A percentile compares a stretch with the other conserved stretches of the same genome.
Conservation (phyloP, 2,797 vertebrate species). For the Brachyalestes nurse region DNA sequence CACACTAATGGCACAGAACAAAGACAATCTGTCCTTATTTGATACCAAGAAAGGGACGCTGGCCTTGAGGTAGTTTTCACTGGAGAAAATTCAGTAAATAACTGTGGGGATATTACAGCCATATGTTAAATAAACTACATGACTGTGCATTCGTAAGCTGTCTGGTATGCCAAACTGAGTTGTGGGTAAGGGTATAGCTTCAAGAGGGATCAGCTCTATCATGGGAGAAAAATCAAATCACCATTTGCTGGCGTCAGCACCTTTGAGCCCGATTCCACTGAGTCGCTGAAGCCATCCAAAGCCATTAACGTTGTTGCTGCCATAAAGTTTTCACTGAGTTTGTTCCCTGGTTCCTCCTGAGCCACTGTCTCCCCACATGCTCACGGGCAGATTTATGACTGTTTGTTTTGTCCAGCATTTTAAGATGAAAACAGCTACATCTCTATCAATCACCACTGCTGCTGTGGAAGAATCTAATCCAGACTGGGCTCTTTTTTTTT, state of each 20-base stretch:
- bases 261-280: conserved; percentile 33
- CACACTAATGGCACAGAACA: conserved; percentile 10
- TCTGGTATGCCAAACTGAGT: conserved; percentile 39
- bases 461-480: conserved; percentile 53
- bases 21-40: conserved; percentile 3
- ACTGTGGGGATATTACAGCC: conserved; percentile 33
- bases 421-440: conserved; percentile 69
- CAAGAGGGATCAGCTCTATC: conserved; percentile 34
- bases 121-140: conserved; percentile 45
- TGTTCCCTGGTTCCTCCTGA: conserved; percentile 38
- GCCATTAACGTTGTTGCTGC: conserved; percentile 49
- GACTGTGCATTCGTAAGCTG: conserved; percentile 28
- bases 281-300: conserved; percentile 43
- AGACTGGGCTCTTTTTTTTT: conserved; percentile 42
- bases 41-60: not conserved
- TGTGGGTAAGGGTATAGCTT: conserved; percentile 25
- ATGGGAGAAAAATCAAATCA: conserved; percentile 48
- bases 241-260: conserved; percentile 49
- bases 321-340: conserved; percentile 57
- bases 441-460: conserved; percentile 62
- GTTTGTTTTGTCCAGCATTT: conserved; percentile 72
- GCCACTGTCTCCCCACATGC: conserved; percentile 36
- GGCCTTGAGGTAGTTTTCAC: conserved; percentile 10
- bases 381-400: conserved; percentile 58
- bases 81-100: conserved; percentile 34